phyloP scores from a whole-genome alignment of 1,140 invertebrate species.

The Zaprionus tsacasi region DNA sequence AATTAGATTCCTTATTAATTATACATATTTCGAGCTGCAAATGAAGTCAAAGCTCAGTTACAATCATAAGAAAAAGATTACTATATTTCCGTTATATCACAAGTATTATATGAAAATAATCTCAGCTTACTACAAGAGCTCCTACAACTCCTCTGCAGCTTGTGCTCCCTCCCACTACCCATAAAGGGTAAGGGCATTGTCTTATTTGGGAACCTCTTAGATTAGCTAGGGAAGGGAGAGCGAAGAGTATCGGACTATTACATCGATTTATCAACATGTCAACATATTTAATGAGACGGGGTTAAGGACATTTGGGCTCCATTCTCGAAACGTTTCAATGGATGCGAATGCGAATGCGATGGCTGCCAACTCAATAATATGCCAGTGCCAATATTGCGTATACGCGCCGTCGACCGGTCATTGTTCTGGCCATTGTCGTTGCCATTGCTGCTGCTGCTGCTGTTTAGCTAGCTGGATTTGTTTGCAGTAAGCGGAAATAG shows the following conservation, averaged over 20 bases:
- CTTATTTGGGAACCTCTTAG: slow-evolving; percentile 8
- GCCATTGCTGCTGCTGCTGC: slow-evolving; percentile 21
- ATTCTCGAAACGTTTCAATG: slow-evolving; percentile 34
- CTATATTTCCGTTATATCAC: background rate
- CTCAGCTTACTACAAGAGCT: too few species aligned
- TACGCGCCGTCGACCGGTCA: slow-evolving; percentile 62
- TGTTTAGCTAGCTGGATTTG: slow-evolving; percentile 76
- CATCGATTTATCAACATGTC: slow-evolving; percentile 81
- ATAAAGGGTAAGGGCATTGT: slow-evolving; percentile 5
- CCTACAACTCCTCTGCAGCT: too few species aligned
- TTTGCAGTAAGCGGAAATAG: slow-evolving; percentile 79
- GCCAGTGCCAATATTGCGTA: slow-evolving; percentile 77
- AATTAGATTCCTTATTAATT: background rate
- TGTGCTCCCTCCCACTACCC: background rate
- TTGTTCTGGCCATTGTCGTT: slow-evolving; percentile 46
- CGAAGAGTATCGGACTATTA: slow-evolving; percentile 33
- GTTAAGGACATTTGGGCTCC: slow-evolving; percentile 64
- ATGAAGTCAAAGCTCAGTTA: background rate
- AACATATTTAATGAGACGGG: slow-evolving; percentile 78
- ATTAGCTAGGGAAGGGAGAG: slow-evolving; percentile 12
- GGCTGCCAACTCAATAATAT: slow-evolving; percentile 70
- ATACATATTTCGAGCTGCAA: background rate
- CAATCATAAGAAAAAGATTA: background rate
- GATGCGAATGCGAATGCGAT: slow-evolving; percentile 19
- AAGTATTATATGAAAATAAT: background rate